These are phyloP conservation scores for Cylloceria caligata DNA, from an alignment of 2,888 invertebrate species.

Conservation along the genomic window DNA sequence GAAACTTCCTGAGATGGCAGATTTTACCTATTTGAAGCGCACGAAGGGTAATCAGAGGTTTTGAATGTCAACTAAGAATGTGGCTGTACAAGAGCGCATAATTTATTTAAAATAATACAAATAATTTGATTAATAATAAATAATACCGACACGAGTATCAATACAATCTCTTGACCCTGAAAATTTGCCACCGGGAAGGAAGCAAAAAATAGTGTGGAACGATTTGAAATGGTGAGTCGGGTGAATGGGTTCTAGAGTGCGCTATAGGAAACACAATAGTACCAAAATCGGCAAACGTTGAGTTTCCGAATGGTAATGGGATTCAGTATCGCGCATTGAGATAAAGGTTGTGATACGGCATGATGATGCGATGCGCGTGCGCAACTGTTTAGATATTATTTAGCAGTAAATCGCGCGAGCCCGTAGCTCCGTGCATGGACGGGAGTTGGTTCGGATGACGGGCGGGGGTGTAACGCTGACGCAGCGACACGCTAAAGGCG, in stretches of 20 bases:
- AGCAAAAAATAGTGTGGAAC: not conserved
- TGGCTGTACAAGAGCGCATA: no score
- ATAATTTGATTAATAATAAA: no score
- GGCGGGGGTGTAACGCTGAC: constrained; percentile 81
- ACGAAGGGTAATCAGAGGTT: no score
- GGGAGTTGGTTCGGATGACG: constrained; percentile 69
- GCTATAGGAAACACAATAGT: not conserved
- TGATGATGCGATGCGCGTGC: constrained; percentile 1
- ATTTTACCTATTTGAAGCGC: no score
- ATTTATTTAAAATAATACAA: no score
- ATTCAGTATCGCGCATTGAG: not conserved
- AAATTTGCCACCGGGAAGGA: not conserved
- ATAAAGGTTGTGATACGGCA: not conserved
- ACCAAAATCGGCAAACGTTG: constrained; percentile 21
- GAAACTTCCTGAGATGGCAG: no score
- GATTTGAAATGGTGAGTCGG: not conserved
- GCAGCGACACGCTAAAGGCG: constrained; percentile 83
- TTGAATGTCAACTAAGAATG: no score
- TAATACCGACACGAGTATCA: no score
- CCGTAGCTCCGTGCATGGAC: constrained; percentile 47
- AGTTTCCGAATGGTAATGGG: not conserved
- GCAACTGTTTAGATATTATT: constrained; percentile 81
- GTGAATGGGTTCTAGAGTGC: constrained; percentile 20
- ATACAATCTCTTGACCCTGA: not conserved
- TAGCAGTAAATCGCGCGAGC: constrained; percentile 80